These are phyloP conservation scores for Acipenser ruthenus DNA, from an alignment of 2,797 vertebrate species.

Conservation along the genomic window DNA sequence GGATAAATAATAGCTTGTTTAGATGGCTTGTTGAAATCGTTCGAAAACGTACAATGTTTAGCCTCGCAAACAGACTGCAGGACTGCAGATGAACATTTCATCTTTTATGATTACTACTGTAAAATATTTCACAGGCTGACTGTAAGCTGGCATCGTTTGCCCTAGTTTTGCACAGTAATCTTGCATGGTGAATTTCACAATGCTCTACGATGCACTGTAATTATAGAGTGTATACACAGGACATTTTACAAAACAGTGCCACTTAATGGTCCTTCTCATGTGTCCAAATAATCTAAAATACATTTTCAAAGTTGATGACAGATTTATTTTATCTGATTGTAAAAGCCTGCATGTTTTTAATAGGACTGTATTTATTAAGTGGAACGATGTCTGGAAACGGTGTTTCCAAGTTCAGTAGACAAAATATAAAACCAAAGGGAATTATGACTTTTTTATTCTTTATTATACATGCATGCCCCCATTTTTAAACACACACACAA, in stretches of 20 bases:
- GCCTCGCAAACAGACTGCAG: conserved; percentile 13
- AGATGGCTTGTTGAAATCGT: conserved; percentile 11
- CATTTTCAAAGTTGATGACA: conserved; percentile 3
- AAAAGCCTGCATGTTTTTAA: not conserved
- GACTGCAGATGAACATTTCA: conserved; percentile 13
- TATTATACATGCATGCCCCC: not conserved
- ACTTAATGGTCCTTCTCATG: conserved; percentile 11
- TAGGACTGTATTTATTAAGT: not conserved
- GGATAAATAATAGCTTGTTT: conserved; percentile 13
- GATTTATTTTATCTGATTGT: not conserved
- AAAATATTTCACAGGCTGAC: conserved; percentile 19
- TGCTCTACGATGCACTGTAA: conserved; percentile 24
- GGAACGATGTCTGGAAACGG: too few relatives aligned
- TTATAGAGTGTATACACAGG: conserved; percentile 14
- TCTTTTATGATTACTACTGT: conserved; percentile 19
- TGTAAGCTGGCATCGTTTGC: conserved; percentile 25
- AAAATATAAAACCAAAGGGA: too few relatives aligned
- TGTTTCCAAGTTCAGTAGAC: too few relatives aligned
- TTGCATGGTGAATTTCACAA: conserved; percentile 25
- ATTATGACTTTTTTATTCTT: not conserved
- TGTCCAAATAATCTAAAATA: conserved; percentile 15
- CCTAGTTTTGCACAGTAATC: conserved; percentile 26
- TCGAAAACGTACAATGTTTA: conserved; percentile 8
- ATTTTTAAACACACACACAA: not conserved
- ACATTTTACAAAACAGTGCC: conserved; percentile 7